Conservation (phyloP, 2,888 invertebrate species). For the Amitus sp. region DNA sequence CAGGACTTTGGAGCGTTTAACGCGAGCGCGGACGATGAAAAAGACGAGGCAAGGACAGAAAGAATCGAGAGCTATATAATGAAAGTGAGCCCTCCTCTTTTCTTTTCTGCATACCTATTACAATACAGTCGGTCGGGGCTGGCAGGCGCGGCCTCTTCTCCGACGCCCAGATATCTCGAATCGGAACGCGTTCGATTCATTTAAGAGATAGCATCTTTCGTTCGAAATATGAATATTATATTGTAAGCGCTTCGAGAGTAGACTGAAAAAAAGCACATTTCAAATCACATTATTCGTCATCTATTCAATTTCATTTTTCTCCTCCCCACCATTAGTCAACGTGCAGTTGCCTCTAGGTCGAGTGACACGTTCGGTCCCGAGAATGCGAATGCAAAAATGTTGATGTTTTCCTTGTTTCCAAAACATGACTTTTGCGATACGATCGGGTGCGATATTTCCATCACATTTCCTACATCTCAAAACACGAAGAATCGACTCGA, state of each 20-base stretch:
- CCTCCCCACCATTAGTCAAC: conserved; percentile 1
- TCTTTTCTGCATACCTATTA: conserved; percentile 47
- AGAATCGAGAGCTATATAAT: conserved; percentile 35
- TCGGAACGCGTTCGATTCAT: conserved; percentile 65
- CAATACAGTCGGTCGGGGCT: conserved; percentile 47
- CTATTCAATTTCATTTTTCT: conserved; percentile 39
- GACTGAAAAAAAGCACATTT: conserved; percentile 35
- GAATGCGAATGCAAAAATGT: no score
- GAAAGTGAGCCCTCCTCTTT: conserved; percentile 34
- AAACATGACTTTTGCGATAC: no score
- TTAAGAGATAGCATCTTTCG: conserved; percentile 65
- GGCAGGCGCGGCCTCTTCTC: conserved; percentile 44
- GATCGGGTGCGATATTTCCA: no score
- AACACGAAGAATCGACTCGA: no score
- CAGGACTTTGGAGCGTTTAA: conserved; percentile 37
- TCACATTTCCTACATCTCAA: no score
- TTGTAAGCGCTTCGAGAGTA: conserved; percentile 54
- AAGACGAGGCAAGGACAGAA: conserved; percentile 25
- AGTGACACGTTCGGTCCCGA: no score
- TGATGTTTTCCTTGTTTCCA: no score
- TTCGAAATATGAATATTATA: conserved; percentile 60
- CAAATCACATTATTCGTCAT: conserved; percentile 35
- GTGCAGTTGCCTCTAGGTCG: no score
- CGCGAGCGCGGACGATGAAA: conserved; percentile 28
- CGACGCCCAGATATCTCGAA: conserved; percentile 60